Evolutionary conservation across 1,140 invertebrate species (phyloP), one percentile per base, ranked within the genome.

Genomic region (Drosophila subobscura): DNA sequence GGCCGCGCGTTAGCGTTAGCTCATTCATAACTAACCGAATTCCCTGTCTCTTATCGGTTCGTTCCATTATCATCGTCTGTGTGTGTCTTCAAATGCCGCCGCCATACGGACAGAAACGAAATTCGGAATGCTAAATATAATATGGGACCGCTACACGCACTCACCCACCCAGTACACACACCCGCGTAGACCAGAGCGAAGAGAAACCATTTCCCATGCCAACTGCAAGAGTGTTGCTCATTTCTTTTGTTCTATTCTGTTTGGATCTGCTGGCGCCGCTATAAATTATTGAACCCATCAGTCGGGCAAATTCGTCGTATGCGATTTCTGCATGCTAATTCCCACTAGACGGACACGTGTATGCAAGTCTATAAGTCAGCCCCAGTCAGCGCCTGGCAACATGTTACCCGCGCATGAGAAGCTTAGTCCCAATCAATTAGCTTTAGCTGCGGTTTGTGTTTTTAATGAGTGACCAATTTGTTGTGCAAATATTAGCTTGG

Each of bases 401-500:
- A 51, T 49, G 16, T 20, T 20, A 20, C 16, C 16, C 33, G 3
- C 1, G 33, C 20, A 20, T 33, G 27, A 47, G 25, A 40, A 29
- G 58, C 41, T 66, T 55, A 33, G 71, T 29, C n/a, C n/a, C 47
- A 64, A 74, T 65, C 72, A 67, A 75, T 75, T 75, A 75, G 75
- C 44, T 75, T 49, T 37, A 53, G 40, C 45, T 49, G 29, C 27
- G 33, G 63, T 14, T 49, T 55, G 27, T 54, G n/a, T 20, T 20
- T 20, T 25, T 10, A 16, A n/a, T n/a, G 5, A 53, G 44, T 40
- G 29, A 41, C 55, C 72, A 75, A 67, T 75, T 75, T 75, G 54
- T 54, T 27, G 37, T 55, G 71, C 54, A 75, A 85, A 88, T 81
- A 86, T 85, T 85, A 86, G 73, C 60, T 46, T 46, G 70, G 47